Evolutionary conservation across 2,113 vertebrate genomes (phyloP), one percentile per base, ranked within the genome.

Genomic region (Mobula hypostoma): DNA sequence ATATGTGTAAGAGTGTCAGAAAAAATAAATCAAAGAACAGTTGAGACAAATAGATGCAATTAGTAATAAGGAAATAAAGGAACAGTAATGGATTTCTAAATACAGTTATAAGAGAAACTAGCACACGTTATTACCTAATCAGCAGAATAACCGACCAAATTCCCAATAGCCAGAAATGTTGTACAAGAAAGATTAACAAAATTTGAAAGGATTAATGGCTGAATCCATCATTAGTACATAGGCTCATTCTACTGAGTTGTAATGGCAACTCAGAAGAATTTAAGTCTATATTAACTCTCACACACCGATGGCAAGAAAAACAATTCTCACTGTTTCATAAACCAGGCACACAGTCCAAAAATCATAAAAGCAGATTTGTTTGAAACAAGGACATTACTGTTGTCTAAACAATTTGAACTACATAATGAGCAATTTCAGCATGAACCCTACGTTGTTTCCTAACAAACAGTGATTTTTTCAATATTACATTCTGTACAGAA

Each of bases 161-260:
- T 92, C 90, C 90, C n/a, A 32, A 15, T 14, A 72, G 15, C 15
- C 36, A 72, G 66, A 68, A 40, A 36, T 92, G 66, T 19, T 40
- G 68, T 40, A 92, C 0, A 56, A 68, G 66, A 92, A 92, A 92
- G 63, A 74, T 92, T 32, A 66, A 63, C 61, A 32, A 19, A 70
- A 72, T 70, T 70, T 93, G 66, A 76, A 93, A 56, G 91, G 91
- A 56, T 93, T 90, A 32, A 66, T 32, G 61, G 61, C 61, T 19
- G 61, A 90, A 66, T 66, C 68, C 27, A 70, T 48, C 24, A 93
- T 76, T 76, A 93, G 56, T 29, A 56, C 21, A 29, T 48, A 56
- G 8, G 27, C 0, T 15, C 21, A 72, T 72, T 74, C 19, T 29
- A 15, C 27, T 27, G 90, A 56, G 74, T 21, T 70, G 88, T 40